Evolutionary conservation across 2,888 invertebrate genomes (phyloP), one percentile per base, ranked within the genome.

Genomic region (Seira ritae): DNA sequence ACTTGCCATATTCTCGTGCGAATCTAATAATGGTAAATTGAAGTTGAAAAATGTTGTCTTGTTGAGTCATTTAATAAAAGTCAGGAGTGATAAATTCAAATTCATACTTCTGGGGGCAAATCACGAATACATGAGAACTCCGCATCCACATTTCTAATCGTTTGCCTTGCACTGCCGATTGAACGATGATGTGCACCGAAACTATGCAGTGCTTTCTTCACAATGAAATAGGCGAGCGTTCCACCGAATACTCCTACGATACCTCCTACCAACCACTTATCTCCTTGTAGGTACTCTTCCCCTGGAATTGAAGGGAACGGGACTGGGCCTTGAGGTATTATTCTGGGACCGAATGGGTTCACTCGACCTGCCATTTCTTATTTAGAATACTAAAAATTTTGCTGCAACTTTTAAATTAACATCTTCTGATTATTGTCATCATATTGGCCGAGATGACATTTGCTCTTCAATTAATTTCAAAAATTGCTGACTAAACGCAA

Each of bases 1-100:
- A 24, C 15, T 50, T 76, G 37, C 80, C 80, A 84, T 8, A 84
- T 80, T 70, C 2, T 15, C 1, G 71, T 60, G 60, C 80, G 84
- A 23, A 80, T 77, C 84, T 84, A 24, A 8, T 0, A 15, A 37
- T 19, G n/a, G n/a, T 8, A 12, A 19, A 19, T 65, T 65, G 6
- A 10, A 1, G 50, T 22, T 60, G 24, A 12, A 19, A 72, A n/a
- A 19, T 62, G 55, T 23, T 60, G 31, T 70, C 2, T 17, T 37
- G 19, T 37, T 37, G 37, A n/a, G n/a, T n/a, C n/a, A n/a, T n/a
- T n/a, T n/a, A n/a, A n/a, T n/a, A n/a, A n/a, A n/a, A n/a, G n/a
- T n/a, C 22, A n/a, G n/a, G n/a, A n/a, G 4, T 42, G 42, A 12
- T 42, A 42, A 42, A 42, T 42, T 4, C 31, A 60, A 37, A 62